These are phyloP conservation scores for Aix galericulata DNA, from an alignment of 2,113 vertebrate genomes.

Conservation along the genomic window DNA sequence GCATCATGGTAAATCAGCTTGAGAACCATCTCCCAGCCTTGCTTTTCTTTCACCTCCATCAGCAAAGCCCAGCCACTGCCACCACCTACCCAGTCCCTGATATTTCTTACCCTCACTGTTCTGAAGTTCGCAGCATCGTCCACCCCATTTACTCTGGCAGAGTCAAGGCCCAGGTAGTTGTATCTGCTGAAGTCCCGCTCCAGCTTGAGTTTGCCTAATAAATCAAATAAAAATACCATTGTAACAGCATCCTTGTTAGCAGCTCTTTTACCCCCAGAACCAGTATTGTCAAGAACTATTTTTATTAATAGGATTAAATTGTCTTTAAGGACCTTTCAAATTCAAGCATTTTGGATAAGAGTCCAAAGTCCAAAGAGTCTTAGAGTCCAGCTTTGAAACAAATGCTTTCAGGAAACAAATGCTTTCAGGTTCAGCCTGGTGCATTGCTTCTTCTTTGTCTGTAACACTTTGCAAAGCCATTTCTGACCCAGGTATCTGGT, in stretches of 20 bases:
- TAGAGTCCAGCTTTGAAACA: too few species aligned
- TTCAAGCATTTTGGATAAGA: neutral
- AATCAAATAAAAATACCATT: neutral
- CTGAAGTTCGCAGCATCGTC: constrained; percentile 94
- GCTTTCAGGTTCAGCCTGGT: too few species aligned
- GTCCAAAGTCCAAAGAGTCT: too few species aligned
- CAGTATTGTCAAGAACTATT: neutral
- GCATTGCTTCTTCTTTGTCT: neutral
- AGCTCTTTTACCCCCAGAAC: neutral
- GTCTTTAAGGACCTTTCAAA: neutral
- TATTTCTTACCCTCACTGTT: constrained; percentile 87
- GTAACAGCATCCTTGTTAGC: neutral
- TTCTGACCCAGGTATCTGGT: neutral
- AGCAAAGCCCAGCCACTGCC: neutral
- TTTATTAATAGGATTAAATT: neutral
- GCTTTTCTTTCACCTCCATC: neutral
- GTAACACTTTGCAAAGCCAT: neutral
- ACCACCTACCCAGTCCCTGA: neutral
- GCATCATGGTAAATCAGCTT: neutral
- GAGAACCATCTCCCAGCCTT: neutral
- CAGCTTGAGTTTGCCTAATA: constrained; percentile 89
- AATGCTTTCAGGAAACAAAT: too few species aligned
- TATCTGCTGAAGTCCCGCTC: constrained; percentile 94
- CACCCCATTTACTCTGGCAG: constrained; percentile 89
- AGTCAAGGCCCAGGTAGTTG: constrained; percentile 96